Evolutionary conservation across 2,888 invertebrate species (phyloP), one percentile per base, ranked within the genome.

Genomic region (Drosophila neotestacea): DNA sequence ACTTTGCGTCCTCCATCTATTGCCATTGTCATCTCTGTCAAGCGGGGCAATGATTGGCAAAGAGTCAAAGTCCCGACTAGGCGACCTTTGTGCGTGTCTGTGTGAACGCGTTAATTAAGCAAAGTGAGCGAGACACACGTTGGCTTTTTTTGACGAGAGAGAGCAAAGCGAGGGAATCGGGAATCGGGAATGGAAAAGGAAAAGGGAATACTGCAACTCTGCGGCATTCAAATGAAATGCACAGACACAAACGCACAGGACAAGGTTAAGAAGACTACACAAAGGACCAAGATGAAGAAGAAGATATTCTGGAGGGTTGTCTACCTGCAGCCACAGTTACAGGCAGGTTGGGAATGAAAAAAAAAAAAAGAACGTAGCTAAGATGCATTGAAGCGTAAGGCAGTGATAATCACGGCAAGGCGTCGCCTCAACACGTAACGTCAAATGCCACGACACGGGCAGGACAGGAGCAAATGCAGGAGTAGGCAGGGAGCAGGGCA

Each of bases 71-170:
- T 71, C 70, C 69, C 72, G 81, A 69, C 70, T 61, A 59, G 51
- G 68, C 84, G 76, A 83, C 84, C 82, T 79, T 74, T 85, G 79
- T 82, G 66, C 73, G 82, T 69, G 54, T 63, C 50, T 75, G 66
- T 77, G 81, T 74, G 79, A 71, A 74, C 77, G 87, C 85, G 85
- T 86, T 86, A 86, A 86, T 86, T 86, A 86, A 89, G 89, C 89
- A 86, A 86, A 85, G 88, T 85, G 81, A 86, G 89, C 86, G 89
- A 82, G 83, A 79, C 85, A 73, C 85, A 88, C 85, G 85, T 85
- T 76, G 66, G 27, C 61, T 13, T 42, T 44, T 27, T n/a, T 28
- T 32, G 6, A 34, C 1, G 32, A 1, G 0, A 1, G 1, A n/a
- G 44, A 6, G n/a, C 39, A 7, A 32, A 27, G 6, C 22, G 22